These are phyloP conservation scores for Anagyrus pseudococci DNA, from an alignment of 2,888 invertebrate genomes.

Conservation along the genomic window DNA sequence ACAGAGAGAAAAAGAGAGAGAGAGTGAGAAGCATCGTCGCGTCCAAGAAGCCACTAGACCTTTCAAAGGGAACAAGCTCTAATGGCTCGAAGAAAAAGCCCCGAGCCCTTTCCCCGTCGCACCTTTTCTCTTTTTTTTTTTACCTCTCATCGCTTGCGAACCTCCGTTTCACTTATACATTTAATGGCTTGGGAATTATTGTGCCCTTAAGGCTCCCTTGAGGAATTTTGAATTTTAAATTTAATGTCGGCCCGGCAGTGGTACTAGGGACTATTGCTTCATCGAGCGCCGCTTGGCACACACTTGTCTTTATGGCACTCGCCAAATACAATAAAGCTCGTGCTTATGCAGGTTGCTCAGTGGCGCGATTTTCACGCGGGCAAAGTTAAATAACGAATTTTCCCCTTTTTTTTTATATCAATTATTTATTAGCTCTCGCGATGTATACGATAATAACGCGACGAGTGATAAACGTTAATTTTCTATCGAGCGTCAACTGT, in stretches of 20 bases:
- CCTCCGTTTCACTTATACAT: constrained; percentile 15
- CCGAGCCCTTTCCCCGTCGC: constrained; percentile 4
- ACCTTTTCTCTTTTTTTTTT: not conserved
- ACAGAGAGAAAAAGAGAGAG: not conserved
- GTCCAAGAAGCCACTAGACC: constrained; percentile 20
- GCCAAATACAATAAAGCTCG: too few species aligned
- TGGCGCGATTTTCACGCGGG: too few species aligned
- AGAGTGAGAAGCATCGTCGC: not conserved
- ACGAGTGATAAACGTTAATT: too few species aligned
- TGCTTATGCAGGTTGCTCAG: too few species aligned
- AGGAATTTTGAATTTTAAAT: constrained; percentile 18
- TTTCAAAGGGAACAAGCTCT: constrained; percentile 31
- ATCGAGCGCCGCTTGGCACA: too few species aligned
- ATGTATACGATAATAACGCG: too few species aligned
- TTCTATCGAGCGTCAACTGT: too few species aligned
- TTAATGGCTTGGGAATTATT: constrained; percentile 27
- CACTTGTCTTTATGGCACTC: too few species aligned
- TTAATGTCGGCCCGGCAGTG: not conserved
- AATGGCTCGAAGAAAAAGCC: constrained; percentile 26
- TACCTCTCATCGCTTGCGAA: not conserved
- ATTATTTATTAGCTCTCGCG: too few species aligned
- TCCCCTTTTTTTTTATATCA: too few species aligned
- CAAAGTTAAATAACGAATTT: too few species aligned
- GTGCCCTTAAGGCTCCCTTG: constrained; percentile 11
- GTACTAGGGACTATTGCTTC: too few species aligned